Conservation (phyloP, 2,888 invertebrate genomes). For the Exocentrus adspersus region DNA sequence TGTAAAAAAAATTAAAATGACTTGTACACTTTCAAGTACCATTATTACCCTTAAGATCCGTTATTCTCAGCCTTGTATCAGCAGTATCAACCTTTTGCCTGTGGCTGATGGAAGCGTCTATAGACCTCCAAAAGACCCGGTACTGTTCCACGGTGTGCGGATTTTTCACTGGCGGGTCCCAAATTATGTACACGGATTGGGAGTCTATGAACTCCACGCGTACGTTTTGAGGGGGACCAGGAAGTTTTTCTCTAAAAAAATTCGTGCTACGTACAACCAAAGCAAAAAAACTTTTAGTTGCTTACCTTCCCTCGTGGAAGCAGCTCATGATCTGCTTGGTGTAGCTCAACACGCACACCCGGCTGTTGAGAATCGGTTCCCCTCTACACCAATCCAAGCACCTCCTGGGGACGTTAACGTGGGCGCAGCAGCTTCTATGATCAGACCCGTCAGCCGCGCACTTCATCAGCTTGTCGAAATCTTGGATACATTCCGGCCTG, state of each 20-base stretch:
- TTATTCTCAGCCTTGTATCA: slow-evolving; percentile 74
- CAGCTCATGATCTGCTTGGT: slow-evolving; percentile 81
- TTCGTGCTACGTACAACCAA: too few species aligned
- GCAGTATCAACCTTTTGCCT: slow-evolving; percentile 77
- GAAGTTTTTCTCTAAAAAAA: slow-evolving; percentile 72
- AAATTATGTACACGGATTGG: slow-evolving; percentile 70
- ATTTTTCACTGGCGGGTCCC: slow-evolving; percentile 86
- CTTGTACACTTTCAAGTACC: too few species aligned
- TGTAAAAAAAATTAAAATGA: neutral
- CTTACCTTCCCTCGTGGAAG: slow-evolving; percentile 75
- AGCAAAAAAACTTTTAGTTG: too few species aligned
- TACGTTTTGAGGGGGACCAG: slow-evolving; percentile 81
- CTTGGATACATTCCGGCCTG: slow-evolving; percentile 81
- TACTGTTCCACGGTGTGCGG: slow-evolving; percentile 85
- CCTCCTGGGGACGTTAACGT: slow-evolving; percentile 80
- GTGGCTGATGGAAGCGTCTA: slow-evolving; percentile 65
- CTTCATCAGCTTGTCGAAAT: slow-evolving; percentile 86
- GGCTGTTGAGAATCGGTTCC: slow-evolving; percentile 73
- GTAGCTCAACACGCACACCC: slow-evolving; percentile 76
- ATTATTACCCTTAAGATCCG: slow-evolving; percentile 69
- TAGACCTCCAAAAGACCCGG: slow-evolving; percentile 82
- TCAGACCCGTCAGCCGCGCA: slow-evolving; percentile 86
- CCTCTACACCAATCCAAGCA: slow-evolving; percentile 89
- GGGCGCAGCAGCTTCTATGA: slow-evolving; percentile 85
- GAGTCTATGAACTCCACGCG: slow-evolving; percentile 68